Conservation (phyloP, 35 echinoderm and acorn worm genomes). For the Hemicentrotus pulcherrimus region DNA sequence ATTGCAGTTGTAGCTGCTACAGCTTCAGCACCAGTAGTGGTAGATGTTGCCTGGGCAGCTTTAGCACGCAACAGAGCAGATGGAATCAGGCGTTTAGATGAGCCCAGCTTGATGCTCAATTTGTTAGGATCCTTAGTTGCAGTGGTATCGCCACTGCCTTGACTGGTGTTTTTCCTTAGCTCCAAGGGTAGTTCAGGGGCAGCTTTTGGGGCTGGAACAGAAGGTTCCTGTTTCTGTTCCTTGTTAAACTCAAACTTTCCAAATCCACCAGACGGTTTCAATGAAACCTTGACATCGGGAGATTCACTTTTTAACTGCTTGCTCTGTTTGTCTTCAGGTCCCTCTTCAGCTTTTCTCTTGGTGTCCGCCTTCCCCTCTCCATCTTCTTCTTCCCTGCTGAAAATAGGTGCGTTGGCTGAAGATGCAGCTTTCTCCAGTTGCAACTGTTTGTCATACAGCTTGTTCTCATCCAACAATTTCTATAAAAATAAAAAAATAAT, state of each 20-base stretch:
- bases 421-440: constrained; percentile 51
- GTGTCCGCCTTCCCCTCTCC: background rate
- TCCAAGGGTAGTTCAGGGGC: constrained; percentile 9
- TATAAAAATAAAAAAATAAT: background rate
- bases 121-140: constrained; percentile 48
- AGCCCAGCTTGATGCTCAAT: constrained; percentile 31
- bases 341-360: constrained; percentile 35
- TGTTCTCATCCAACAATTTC: constrained; percentile 58
- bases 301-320: constrained; percentile 26
- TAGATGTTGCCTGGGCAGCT: background rate
- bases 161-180: background rate
- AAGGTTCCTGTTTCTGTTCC: background rate
- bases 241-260: constrained; percentile 20
- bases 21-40: background rate
- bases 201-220: background rate
- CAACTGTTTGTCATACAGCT: constrained; percentile 43
- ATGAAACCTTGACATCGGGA: background rate
- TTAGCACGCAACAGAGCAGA: background rate
- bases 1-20: background rate
- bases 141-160: background rate
- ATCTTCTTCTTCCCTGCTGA: constrained; percentile 48
- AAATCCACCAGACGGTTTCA: constrained; percentile 22
- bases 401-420: background rate
- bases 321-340: background rate
- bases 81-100: constrained; percentile 28